Evolutionary conservation across 2,797 vertebrate genomes (phyloP).

Genomic region (Urosaurus nigricauda): DNA sequence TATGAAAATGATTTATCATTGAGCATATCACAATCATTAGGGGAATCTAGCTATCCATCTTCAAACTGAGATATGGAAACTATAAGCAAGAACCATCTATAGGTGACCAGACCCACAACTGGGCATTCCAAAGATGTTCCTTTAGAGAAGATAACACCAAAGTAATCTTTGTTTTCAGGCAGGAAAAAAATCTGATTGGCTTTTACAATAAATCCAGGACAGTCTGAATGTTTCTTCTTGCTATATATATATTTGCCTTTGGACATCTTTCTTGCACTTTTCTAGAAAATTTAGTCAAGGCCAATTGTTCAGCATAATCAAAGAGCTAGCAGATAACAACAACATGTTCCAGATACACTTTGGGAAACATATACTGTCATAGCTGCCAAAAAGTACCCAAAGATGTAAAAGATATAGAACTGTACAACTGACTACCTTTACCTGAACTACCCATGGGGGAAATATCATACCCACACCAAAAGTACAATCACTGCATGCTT

Average conservation of each 20-base stretch:
- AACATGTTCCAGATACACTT: background rate
- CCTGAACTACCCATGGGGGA: constrained; percentile 6
- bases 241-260: background rate
- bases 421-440: rapidly evolving
- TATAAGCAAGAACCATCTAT: background rate
- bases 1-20: background rate
- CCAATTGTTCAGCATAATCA: constrained; percentile 6
- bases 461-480: background rate
- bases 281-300: background rate
- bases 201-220: background rate
- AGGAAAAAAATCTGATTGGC: background rate
- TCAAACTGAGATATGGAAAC: background rate
- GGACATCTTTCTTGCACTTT: constrained; percentile 5
- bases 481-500: background rate
- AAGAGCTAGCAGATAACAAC: background rate
- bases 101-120: background rate
- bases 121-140: background rate
- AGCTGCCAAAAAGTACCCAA: background rate
- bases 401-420: constrained; percentile 8
- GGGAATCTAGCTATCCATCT: background rate
- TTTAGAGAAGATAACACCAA: no score
- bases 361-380: background rate
- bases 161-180: background rate
- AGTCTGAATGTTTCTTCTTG: background rate
- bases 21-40: background rate